A percentile compares a stretch with the other conserved stretches of the same genome.
These are phyloP conservation scores for Leptestheria dahalacensis DNA, from an alignment of 1,140 invertebrate species.

Conservation along the genomic window DNA sequence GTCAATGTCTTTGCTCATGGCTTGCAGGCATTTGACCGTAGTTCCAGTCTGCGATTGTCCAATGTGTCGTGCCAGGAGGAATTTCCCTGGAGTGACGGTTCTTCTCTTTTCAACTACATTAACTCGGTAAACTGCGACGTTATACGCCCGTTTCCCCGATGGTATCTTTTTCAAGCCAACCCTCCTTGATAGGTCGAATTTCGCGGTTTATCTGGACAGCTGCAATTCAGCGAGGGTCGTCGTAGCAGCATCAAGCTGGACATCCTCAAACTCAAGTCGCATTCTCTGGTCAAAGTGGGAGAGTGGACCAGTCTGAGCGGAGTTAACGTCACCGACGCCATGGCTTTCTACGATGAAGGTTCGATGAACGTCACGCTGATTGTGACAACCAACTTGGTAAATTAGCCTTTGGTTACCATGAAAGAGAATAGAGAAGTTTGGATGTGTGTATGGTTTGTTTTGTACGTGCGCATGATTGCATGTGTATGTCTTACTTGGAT, in stretches of 20 bases:
- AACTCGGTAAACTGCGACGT: constrained; percentile 56
- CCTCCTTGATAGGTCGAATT: constrained; percentile 65
- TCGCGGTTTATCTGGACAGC: constrained; percentile 55
- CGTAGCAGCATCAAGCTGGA: constrained; percentile 57
- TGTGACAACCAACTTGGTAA: constrained; percentile 50
- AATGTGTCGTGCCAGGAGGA: constrained; percentile 51
- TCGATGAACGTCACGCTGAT: constrained; percentile 44
- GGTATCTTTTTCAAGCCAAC: constrained; percentile 18
- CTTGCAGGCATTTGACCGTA: constrained; percentile 47
- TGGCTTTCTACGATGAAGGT: constrained; percentile 40
- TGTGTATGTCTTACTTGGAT: background rate
- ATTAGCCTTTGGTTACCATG: too few relatives aligned
- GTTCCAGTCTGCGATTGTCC: constrained; percentile 40
- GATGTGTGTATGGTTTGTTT: background rate
- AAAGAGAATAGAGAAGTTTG: background rate
- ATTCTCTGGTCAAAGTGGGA: constrained; percentile 49
- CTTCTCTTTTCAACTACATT: constrained; percentile 67
- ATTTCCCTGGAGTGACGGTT: constrained; percentile 57
- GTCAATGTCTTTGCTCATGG: constrained; percentile 57
- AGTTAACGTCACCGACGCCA: constrained; percentile 41
- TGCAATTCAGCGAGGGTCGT: constrained; percentile 60
- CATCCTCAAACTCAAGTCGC: constrained; percentile 56
- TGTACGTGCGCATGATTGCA: background rate
- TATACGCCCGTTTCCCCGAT: too few relatives aligned
- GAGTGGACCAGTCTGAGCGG: constrained; percentile 40